Evolutionary conservation across 2,888 invertebrate species (phyloP).

Genomic region (Polietes domitor): DNA sequence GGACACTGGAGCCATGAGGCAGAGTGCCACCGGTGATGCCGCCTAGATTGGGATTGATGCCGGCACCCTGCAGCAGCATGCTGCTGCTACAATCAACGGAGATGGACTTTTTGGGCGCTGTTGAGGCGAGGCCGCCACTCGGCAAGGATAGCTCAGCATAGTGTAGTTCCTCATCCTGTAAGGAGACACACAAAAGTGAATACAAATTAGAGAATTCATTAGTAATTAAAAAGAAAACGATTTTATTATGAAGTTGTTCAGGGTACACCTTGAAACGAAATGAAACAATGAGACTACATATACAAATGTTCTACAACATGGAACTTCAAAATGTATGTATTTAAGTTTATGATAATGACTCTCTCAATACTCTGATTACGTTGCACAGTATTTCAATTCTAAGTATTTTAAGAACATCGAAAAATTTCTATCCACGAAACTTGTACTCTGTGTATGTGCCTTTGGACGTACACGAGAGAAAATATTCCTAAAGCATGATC

Average conservation of each 20-base stretch:
- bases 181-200: constrained; percentile 13
- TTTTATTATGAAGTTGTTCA: constrained; percentile 45
- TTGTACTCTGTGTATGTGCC: too few species aligned
- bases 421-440: too few species aligned
- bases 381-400: too few species aligned
- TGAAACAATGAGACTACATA: not conserved
- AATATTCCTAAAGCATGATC: too few species aligned
- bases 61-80: constrained; percentile 70
- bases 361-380: too few species aligned
- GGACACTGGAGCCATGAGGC: constrained; percentile 77
- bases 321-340: not conserved
- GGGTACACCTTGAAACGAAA: constrained; percentile 42
- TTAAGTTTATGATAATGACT: not conserved
- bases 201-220: constrained; percentile 44
- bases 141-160: constrained; percentile 79
- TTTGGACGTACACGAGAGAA: too few species aligned
- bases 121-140: constrained; percentile 67
- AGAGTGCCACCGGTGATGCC: constrained; percentile 70
- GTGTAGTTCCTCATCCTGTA: constrained; percentile 80
- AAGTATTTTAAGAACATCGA: too few species aligned
- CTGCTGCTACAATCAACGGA: constrained; percentile 73
- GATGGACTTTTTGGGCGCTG: constrained; percentile 70
- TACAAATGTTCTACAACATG: too few species aligned
- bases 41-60: constrained; percentile 66
- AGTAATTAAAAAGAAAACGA: constrained; percentile 31